Evolutionary conservation across 2,797 vertebrate genomes (phyloP).

Genomic region (Rhinoraja longicauda): DNA sequence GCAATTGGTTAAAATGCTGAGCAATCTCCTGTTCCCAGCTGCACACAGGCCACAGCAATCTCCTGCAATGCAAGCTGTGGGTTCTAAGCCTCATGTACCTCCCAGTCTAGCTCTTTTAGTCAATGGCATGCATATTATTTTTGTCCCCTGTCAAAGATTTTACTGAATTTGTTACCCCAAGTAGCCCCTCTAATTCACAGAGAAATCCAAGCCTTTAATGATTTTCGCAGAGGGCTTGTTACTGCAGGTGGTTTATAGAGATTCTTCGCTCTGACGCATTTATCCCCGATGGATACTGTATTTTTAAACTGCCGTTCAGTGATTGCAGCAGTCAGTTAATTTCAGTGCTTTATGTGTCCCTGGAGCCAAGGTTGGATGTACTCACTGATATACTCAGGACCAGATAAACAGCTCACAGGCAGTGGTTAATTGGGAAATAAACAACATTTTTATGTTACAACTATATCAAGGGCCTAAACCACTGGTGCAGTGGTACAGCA

Average conservation of each 20-base stretch:
- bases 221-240: slow-evolving; percentile 3
- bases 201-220: not conserved
- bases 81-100: not conserved
- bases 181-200: too few species aligned
- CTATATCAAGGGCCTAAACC: too few species aligned
- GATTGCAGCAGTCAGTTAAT: slow-evolving; percentile 27
- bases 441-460: not conserved
- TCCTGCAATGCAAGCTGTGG: not conserved
- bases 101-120: not conserved
- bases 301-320: not conserved
- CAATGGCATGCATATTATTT: not conserved
- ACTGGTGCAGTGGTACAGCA: too few species aligned
- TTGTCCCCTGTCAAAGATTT: not conserved
- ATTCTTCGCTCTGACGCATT: not conserved
- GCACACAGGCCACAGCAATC: not conserved
- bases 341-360: not conserved
- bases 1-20: not conserved
- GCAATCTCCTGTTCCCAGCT: not conserved
- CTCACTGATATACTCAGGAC: not conserved
- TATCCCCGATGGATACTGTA: slow-evolving; percentile 3
- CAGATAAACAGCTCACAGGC: not conserved
- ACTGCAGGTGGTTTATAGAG: not conserved
- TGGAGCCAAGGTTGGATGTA: not conserved
- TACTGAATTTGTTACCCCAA: not conserved
- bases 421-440: slow-evolving; percentile 17